Percentiles rank a stretch among this genome's conserved stretches.
phyloP scores from a whole-genome alignment of 23 tunicate species.

The Trididemnum miniatum region DNA sequence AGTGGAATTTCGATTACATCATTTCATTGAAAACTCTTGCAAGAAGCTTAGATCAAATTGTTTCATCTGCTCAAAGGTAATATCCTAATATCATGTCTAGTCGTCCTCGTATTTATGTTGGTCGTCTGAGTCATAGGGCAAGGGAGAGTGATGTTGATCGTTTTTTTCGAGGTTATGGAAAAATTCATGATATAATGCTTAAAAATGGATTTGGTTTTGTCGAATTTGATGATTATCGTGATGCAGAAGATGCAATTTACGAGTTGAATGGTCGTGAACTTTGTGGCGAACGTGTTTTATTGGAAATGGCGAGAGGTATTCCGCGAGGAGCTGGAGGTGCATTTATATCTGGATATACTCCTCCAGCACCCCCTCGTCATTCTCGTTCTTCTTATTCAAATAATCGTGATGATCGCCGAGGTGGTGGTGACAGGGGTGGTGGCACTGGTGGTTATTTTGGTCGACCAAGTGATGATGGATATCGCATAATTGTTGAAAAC shows the following conservation, averaged over 20 bases:
- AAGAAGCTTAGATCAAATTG: no score
- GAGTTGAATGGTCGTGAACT: slow-evolving; percentile 83
- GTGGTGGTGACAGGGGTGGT: slow-evolving; percentile 6
- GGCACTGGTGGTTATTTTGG: slow-evolving; percentile 50
- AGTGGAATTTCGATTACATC: no score
- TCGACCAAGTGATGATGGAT: slow-evolving; percentile 59
- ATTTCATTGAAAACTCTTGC: no score
- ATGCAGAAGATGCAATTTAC: slow-evolving; percentile 95
- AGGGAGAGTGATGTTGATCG: slow-evolving; percentile 85
- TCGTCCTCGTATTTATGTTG: slow-evolving; percentile 85
- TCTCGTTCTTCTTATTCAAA: not conserved
- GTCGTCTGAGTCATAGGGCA: slow-evolving; percentile 84
- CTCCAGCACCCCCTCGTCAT: slow-evolving; percentile 48
- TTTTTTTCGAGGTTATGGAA: slow-evolving; percentile 91
- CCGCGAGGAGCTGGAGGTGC: slow-evolving; percentile 96
- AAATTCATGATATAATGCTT: slow-evolving; percentile 78
- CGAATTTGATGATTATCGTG: slow-evolving; percentile 86
- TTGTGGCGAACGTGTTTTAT: slow-evolving; percentile 84
- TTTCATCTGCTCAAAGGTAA: no score
- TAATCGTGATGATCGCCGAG: not conserved
- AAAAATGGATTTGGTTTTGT: slow-evolving; percentile 96
- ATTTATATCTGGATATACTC: slow-evolving; percentile 72
- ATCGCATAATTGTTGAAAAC: slow-evolving; percentile 55
- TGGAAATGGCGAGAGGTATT: slow-evolving; percentile 90
- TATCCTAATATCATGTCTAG: slow-evolving; percentile 19